A percentile compares a stretch with the other conserved stretches of the same genome.
Conservation (phyloP, 2,888 invertebrate genomes). For the Diadegma fenestrale region DNA sequence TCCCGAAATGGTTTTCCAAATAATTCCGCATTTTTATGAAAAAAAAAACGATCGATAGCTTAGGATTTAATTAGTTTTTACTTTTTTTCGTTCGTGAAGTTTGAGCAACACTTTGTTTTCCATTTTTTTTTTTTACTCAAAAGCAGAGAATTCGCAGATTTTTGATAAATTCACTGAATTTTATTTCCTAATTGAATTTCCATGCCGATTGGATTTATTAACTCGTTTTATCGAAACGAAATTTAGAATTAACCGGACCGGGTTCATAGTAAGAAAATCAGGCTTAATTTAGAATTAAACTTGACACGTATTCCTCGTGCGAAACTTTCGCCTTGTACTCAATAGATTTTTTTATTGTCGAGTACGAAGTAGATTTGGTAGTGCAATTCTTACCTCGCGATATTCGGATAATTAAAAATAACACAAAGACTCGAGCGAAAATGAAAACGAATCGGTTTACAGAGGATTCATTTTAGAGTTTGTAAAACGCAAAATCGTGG, state of each 20-base stretch:
- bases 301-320: neutral
- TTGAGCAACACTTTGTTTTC: neutral
- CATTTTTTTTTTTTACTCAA: neutral
- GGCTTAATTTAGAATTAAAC: constrained; percentile 13
- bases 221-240: neutral
- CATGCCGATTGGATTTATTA: neutral
- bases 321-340: constrained; percentile 15
- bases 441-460: neutral
- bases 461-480: neutral
- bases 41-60: neutral
- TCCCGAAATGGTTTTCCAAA: neutral
- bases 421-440: neutral
- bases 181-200: neutral
- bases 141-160: neutral
- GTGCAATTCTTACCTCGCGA: constrained; percentile 8
- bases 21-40: neutral
- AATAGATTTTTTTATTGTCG: neutral
- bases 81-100: neutral
- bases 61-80: neutral
- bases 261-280: neutral
- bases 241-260: neutral
- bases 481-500: neutral
- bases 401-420: neutral
- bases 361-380: neutral
- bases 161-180: neutral